Percentiles rank a stretch among this genome's conserved stretches.
These are phyloP conservation scores for Gnatocerus cornutus DNA, from an alignment of 2,888 invertebrate species.

Conservation along the genomic window DNA sequence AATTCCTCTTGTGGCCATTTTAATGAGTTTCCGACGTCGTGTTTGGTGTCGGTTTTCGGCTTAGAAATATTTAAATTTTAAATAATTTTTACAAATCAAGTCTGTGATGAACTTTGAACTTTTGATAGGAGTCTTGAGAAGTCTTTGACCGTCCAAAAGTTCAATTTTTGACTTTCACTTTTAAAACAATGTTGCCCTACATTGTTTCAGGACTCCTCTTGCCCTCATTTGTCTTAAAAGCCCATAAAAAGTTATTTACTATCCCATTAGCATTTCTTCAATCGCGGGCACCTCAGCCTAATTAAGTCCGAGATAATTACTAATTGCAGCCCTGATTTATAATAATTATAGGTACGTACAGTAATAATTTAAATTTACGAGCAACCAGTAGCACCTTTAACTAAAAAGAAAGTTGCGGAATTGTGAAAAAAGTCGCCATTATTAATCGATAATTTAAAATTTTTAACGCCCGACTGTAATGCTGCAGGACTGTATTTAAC, in stretches of 20 bases:
- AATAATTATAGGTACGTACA: slow-evolving; percentile 19
- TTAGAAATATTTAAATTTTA: background rate
- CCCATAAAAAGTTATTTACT: slow-evolving; percentile 6
- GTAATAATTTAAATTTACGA: slow-evolving; percentile 21
- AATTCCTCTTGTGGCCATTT: slow-evolving; percentile 2
- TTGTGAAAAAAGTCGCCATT: slow-evolving; percentile 8
- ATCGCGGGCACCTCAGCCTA: background rate
- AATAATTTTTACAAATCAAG: background rate
- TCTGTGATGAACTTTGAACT: no score
- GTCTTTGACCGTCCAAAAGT: no score
- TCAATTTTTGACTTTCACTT: no score
- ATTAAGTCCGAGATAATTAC: slow-evolving; percentile 17
- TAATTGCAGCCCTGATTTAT: slow-evolving; percentile 22
- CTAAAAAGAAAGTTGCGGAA: slow-evolving; percentile 12
- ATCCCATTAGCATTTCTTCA: slow-evolving; percentile 1
- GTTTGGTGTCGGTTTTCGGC: slow-evolving; percentile 15
- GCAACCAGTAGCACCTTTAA: slow-evolving; percentile 19
- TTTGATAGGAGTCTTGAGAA: no score
- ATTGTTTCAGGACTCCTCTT: background rate
- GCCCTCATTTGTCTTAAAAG: slow-evolving; percentile 6
- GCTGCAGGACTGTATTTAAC: slow-evolving; percentile 21
- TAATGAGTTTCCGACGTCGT: background rate
- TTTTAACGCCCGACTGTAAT: slow-evolving; percentile 2
- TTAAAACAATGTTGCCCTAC: no score
- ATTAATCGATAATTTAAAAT: slow-evolving; percentile 31